A percentile compares a stretch with the other conserved stretches of the same genome.
Evolutionary conservation across 2,113 vertebrate species (phyloP).

Genomic region (Hemicordylus capensis): DNA sequence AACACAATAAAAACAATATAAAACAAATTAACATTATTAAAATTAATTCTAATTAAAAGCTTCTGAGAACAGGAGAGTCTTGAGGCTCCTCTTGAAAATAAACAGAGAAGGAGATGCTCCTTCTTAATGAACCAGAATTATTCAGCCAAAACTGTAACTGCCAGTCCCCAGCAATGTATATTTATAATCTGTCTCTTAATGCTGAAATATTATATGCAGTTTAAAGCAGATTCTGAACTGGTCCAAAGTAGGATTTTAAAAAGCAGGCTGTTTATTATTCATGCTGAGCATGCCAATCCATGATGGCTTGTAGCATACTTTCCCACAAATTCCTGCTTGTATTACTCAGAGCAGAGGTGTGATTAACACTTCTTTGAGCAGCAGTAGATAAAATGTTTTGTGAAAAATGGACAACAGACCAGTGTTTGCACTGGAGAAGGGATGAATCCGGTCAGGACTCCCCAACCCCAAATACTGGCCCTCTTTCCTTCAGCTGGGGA

Average conservation of each 20-base stretch:
- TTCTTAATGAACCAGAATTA: too few species aligned
- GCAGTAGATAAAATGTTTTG: neutral
- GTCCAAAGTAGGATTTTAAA: neutral
- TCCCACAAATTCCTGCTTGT: neutral
- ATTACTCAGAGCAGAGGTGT: neutral
- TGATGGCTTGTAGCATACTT: neutral
- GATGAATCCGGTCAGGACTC: neutral
- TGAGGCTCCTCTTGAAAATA: too few species aligned
- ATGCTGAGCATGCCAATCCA: slow-evolving; percentile 16
- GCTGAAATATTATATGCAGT: neutral
- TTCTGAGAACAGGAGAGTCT: too few species aligned
- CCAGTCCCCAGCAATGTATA: neutral
- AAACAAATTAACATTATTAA: too few species aligned
- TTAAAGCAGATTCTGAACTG: neutral
- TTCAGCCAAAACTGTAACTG: neutral
- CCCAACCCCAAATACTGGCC: neutral
- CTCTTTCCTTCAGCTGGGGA: slow-evolving; percentile 23
- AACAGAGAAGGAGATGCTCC: too few species aligned
- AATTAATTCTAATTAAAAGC: too few species aligned
- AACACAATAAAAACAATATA: too few species aligned
- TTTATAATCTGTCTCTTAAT: neutral
- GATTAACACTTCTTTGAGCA: neutral
- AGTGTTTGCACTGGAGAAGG: neutral
- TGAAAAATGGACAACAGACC: neutral
- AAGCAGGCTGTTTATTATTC: neutral